Conservation (phyloP, 2,797 vertebrate genomes). For the Coluber constrictor region DNA sequence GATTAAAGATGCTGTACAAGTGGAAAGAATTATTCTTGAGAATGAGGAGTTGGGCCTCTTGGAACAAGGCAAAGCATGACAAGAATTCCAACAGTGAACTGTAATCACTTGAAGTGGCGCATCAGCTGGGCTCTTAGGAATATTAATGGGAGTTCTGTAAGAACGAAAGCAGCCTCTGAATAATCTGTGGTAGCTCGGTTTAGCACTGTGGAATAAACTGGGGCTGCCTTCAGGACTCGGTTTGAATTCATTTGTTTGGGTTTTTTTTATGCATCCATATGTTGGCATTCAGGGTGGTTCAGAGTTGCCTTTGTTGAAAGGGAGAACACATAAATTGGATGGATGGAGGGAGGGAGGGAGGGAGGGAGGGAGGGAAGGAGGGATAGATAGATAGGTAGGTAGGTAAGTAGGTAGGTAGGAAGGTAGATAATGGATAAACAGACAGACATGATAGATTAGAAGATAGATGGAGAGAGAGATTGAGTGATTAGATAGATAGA, state of each 20-base stretch:
- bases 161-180: neutral
- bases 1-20: conserved; percentile 38
- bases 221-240: neutral
- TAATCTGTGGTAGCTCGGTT: neutral
- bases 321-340: neutral
- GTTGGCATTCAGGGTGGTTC: neutral
- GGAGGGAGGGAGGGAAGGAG: no score
- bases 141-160: conserved; percentile 11
- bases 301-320: neutral
- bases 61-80: conserved; percentile 38
- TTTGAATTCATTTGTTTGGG: neutral
- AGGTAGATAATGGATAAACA: no score
- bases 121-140: conserved; percentile 19
- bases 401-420: no score
- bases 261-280: conserved; percentile 14
- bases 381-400: no score
- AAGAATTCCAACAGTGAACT: conserved; percentile 29
- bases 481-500: no score
- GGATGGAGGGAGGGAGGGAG: no score
- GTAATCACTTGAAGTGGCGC: conserved; percentile 36
- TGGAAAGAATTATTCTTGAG: conserved; percentile 37
- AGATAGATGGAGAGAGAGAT: no score
- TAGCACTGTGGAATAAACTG: neutral
- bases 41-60: conserved; percentile 17
- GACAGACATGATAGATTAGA: no score